Evolutionary conservation across 2,113 vertebrate species (phyloP).

Genomic region (Nematolebias whitei): DNA sequence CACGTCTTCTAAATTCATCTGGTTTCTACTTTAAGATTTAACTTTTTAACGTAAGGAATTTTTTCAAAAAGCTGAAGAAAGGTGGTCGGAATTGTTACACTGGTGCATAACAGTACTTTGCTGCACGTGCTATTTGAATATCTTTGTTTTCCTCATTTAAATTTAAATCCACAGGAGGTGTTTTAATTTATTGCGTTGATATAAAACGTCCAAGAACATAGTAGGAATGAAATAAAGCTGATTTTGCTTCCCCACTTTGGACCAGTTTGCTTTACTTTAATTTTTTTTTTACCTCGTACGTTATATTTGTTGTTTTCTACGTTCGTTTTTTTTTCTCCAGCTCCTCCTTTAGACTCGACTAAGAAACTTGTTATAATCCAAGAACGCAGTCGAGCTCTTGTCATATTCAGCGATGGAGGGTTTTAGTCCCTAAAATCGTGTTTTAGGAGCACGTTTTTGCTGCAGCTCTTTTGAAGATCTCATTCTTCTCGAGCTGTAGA

Average conservation of each 20-base stretch:
- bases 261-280: neutral
- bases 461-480: conserved; percentile 41
- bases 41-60: too few species aligned
- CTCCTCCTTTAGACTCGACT: too few species aligned
- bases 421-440: too few species aligned
- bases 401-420: conserved; percentile 17
- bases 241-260: neutral
- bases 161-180: too few species aligned
- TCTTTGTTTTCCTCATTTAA: too few species aligned
- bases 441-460: conserved; percentile 22
- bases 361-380: conserved; percentile 34
- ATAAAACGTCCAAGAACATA: too few species aligned
- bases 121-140: neutral
- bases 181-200: too few species aligned
- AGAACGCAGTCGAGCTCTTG: conserved; percentile 24
- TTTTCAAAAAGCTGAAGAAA: too few species aligned
- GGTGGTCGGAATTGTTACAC: too few species aligned
- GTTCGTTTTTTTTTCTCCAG: neutral
- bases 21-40: neutral
- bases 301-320: neutral
- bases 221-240: too few species aligned
- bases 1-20: too few species aligned
- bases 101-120: too few species aligned
- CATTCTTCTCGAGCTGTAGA: conserved; percentile 53
- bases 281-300: neutral